Conservation (phyloP, 2,113 vertebrate genomes). For the Rhea americana region DNA sequence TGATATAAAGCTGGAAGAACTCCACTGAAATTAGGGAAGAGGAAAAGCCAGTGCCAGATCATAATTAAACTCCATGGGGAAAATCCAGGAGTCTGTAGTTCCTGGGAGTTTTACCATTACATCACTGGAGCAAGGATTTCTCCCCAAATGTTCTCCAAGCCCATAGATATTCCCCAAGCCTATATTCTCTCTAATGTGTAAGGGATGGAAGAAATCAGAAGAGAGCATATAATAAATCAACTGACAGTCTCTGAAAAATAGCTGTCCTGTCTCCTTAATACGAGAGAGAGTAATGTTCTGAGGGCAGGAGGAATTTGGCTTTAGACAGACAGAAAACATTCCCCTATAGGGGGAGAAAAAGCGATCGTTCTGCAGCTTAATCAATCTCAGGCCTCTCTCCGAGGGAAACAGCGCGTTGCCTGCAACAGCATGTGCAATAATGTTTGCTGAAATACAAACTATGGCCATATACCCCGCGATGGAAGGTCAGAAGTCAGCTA, state of each 20-base stretch:
- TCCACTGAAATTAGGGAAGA: neutral
- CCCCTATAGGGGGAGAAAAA: constrained; percentile 11
- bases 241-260: constrained; percentile 44
- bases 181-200: constrained; percentile 26
- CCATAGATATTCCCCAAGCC: neutral
- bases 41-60: neutral
- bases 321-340: constrained; percentile 40
- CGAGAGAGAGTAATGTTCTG: constrained; percentile 57
- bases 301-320: constrained; percentile 50
- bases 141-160: neutral
- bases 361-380: constrained; percentile 44
- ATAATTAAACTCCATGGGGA: neutral
- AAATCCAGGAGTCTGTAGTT: neutral
- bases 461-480: neutral
- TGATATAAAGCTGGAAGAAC: neutral
- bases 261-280: constrained; percentile 53
- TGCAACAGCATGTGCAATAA: constrained; percentile 39
- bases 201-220: constrained; percentile 60
- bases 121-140: neutral
- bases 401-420: neutral
- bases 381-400: constrained; percentile 47
- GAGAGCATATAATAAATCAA: constrained; percentile 59
- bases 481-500: constrained; percentile 63
- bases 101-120: neutral
- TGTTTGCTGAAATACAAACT: constrained; percentile 62